Conservation (phyloP, 2,888 invertebrate genomes). For the Malthinus seriepunctatus region DNA sequence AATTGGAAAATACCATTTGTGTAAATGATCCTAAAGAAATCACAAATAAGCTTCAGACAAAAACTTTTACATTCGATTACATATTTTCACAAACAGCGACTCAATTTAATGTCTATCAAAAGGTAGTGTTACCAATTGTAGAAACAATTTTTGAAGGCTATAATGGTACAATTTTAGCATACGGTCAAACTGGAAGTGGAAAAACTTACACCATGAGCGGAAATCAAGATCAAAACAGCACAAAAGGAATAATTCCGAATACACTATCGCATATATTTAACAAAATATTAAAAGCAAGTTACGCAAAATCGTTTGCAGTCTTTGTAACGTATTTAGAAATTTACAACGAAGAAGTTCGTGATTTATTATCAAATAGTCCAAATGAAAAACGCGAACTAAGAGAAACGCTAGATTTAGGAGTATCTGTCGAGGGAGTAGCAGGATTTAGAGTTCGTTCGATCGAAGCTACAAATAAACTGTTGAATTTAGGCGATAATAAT, state of each 20-base stretch:
- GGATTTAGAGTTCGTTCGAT: slow-evolving; percentile 88
- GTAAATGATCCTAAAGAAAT: slow-evolving; percentile 47
- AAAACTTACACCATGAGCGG: slow-evolving; percentile 99
- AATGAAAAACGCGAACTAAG: slow-evolving; percentile 87
- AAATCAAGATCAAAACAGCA: slow-evolving; percentile 72
- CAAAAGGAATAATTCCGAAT: slow-evolving; percentile 96
- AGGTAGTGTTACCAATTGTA: slow-evolving; percentile 94
- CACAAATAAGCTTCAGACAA: slow-evolving; percentile 56
- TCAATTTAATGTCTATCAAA: slow-evolving; percentile 93
- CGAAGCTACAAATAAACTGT: slow-evolving; percentile 50
- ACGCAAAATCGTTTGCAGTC: slow-evolving; percentile 74
- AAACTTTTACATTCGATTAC: slow-evolving; percentile 78
- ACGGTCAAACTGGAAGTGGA: slow-evolving; percentile 94
- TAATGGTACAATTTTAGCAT: slow-evolving; percentile 92
- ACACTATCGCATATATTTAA: slow-evolving; percentile 99
- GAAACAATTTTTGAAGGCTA: slow-evolving; percentile 96
- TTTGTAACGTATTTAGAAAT: slow-evolving; percentile 98
- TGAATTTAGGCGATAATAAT: slow-evolving; percentile 94
- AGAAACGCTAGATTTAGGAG: slow-evolving; percentile 94
- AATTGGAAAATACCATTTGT: background rate
- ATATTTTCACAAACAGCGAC: slow-evolving; percentile 87
- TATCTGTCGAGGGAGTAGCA: slow-evolving; percentile 97
- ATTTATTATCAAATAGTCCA: slow-evolving; percentile 84
- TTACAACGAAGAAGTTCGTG: slow-evolving; percentile 98
- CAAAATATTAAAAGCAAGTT: slow-evolving; percentile 92